These are phyloP conservation scores for Philhelius pedissequus DNA, from an alignment of 2,888 invertebrate genomes.

Conservation along the genomic window DNA sequence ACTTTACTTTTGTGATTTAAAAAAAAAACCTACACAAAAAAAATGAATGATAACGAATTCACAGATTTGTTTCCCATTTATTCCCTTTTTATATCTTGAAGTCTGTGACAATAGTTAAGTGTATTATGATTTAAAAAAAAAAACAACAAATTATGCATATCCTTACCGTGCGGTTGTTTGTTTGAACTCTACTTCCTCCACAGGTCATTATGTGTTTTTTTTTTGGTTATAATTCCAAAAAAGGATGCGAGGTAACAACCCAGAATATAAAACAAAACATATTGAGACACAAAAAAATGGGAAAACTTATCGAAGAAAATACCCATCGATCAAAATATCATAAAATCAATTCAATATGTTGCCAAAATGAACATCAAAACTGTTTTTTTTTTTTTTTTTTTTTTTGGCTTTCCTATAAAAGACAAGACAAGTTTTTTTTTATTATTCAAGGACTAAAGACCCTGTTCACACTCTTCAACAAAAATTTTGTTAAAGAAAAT, in stretches of 20 bases:
- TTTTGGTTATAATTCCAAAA: neutral
- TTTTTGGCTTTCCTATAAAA: neutral
- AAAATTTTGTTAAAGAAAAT: neutral
- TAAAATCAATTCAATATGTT: constrained; percentile 67
- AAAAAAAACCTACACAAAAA: neutral
- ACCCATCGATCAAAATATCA: constrained; percentile 64
- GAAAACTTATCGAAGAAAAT: constrained; percentile 51
- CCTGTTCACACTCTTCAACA: neutral
- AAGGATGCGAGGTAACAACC: constrained; percentile 2
- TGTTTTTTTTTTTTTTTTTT: constrained; percentile 31
- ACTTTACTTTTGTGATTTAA: constrained; percentile 4
- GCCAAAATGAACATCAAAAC: constrained; percentile 61
- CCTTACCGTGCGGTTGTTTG: neutral
- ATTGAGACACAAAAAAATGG: constrained; percentile 23
- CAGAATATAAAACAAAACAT: constrained; percentile 29
- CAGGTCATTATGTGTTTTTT: neutral
- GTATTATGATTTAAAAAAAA: neutral
- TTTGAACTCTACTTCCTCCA: constrained; percentile 5
- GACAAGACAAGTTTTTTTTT: constrained; percentile 56
- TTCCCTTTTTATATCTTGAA: neutral
- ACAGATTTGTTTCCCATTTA: constrained; percentile 19
- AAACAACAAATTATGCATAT: neutral
- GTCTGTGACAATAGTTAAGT: neutral
- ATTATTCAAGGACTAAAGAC: constrained; percentile 26
- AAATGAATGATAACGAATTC: constrained; percentile 11